A percentile compares a stretch with the other conserved stretches of the same genome.
These are phyloP conservation scores for Drosophila bifasciata DNA, from an alignment of 1,140 invertebrate species.

Conservation along the genomic window DNA sequence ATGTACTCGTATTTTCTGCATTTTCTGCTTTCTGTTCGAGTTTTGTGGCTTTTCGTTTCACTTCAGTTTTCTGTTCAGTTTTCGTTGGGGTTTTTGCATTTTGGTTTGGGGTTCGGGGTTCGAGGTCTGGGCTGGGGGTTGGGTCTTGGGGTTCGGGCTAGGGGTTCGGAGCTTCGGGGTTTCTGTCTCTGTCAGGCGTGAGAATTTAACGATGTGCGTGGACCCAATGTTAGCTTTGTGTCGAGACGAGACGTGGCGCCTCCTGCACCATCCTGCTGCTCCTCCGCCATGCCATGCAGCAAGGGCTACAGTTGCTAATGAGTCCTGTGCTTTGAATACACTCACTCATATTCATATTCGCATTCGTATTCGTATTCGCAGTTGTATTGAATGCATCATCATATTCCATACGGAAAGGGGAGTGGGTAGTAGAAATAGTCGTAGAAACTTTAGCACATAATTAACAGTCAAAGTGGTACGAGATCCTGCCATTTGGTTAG, in stretches of 20 bases:
- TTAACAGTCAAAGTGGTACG: slow-evolving; percentile 20
- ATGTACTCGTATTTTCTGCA: slow-evolving; percentile 5
- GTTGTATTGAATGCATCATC: slow-evolving; percentile 1
- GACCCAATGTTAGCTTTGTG: slow-evolving; percentile 33
- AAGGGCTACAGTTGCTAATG: slow-evolving; percentile 32
- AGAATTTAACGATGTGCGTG: slow-evolving; percentile 72
- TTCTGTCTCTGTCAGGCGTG: slow-evolving; percentile 52
- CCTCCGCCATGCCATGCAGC: background rate
- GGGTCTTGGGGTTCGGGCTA: no score
- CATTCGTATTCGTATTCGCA: no score
- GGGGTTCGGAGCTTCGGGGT: slow-evolving; percentile 12
- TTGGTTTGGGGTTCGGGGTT: no score
- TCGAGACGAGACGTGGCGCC: background rate
- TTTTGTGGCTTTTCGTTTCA: slow-evolving; percentile 6
- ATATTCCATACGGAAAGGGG: background rate
- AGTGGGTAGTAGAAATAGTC: background rate
- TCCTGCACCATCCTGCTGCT: no score
- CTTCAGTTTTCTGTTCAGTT: no score
- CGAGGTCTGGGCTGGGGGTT: no score
- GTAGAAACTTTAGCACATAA: slow-evolving; percentile 10
- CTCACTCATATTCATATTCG: no score
- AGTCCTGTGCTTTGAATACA: slow-evolving; percentile 13
- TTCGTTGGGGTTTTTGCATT: slow-evolving; percentile 40
- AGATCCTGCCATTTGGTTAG: no score
- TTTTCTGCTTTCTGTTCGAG: slow-evolving; percentile 15